A percentile compares a stretch with the other conserved stretches of the same genome.
phyloP scores from a whole-genome alignment of 2,113 vertebrate species.

The Ranitomeya imitator region DNA sequence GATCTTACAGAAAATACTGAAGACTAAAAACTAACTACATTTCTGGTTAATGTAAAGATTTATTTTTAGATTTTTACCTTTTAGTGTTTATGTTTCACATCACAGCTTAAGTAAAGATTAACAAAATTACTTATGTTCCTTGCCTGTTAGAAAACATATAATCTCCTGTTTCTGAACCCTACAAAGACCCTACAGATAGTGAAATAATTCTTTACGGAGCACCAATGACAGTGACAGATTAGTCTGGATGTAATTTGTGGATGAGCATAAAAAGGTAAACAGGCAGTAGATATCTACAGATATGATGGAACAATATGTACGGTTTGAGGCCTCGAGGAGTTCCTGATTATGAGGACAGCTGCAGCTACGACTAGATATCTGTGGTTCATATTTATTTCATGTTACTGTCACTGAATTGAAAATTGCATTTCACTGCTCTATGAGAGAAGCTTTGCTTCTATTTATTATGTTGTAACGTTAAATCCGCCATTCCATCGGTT shows the following conservation, averaged over 20 bases:
- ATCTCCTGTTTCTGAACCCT: neutral
- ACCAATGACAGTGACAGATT: constrained; percentile 1
- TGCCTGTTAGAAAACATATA: neutral
- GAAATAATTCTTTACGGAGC: neutral
- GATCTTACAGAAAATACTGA: too few relatives aligned
- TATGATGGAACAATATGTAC: neutral
- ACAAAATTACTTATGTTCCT: neutral
- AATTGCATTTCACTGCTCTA: constrained; percentile 10
- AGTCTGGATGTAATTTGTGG: neutral
- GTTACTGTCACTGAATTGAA: constrained; percentile 18
- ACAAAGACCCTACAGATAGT: neutral
- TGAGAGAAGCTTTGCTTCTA: constrained; percentile 3
- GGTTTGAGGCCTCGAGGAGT: neutral
- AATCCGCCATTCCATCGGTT: constrained; percentile 14
- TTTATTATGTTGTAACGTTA: constrained; percentile 25
- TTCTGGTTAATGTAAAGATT: too few relatives aligned
- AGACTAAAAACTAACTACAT: too few relatives aligned
- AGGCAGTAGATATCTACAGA: neutral
- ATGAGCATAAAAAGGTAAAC: neutral
- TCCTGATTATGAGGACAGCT: neutral
- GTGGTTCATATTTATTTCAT: constrained; percentile 35
- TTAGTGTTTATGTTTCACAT: too few relatives aligned
- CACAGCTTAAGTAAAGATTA: too few relatives aligned
- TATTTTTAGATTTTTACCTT: too few relatives aligned
- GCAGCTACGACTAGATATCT: neutral